Conservation (phyloP, 2,888 invertebrate species). For the Drosophila fulvimacula region DNA sequence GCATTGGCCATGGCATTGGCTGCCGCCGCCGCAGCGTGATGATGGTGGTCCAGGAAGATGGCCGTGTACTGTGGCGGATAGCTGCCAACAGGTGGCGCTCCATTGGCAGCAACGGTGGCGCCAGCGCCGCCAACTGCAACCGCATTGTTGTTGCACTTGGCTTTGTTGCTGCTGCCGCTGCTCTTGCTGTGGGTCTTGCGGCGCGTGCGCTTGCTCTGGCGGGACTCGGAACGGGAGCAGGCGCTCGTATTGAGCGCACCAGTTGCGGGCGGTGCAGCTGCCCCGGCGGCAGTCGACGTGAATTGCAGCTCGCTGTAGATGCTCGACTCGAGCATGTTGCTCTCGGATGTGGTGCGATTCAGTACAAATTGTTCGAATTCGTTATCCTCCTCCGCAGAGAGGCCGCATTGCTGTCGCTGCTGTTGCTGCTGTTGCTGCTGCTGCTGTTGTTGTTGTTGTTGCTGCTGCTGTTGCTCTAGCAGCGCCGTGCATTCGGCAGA, state of each 20-base stretch:
- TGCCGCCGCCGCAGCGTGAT: conserved; percentile 26
- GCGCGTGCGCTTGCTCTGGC: conserved; percentile 78
- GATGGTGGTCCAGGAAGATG: conserved; percentile 80
- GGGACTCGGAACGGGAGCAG: conserved; percentile 73
- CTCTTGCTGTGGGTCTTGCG: conserved; percentile 69
- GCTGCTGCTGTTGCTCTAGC: conserved; percentile 42
- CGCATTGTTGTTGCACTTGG: conserved; percentile 42
- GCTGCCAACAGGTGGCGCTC: conserved; percentile 64
- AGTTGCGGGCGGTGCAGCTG: neutral
- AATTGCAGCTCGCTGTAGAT: conserved; percentile 81
- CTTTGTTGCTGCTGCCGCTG: conserved; percentile 46
- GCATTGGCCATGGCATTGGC: conserved; percentile 73
- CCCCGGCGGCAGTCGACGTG: conserved; percentile 29
- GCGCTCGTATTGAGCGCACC: conserved; percentile 69
- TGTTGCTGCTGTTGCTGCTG: conserved; percentile 44
- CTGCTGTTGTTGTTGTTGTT: conserved; percentile 10
- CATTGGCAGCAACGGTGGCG: conserved; percentile 16
- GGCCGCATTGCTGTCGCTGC: conserved; percentile 18
- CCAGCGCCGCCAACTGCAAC: conserved; percentile 32
- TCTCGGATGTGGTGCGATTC: conserved; percentile 82
- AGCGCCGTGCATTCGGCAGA: conserved; percentile 74
- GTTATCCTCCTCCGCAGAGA: conserved; percentile 48
- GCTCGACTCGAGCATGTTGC: conserved; percentile 82
- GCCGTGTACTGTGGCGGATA: conserved; percentile 83
- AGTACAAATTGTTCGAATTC: conserved; percentile 79